Percentiles rank a stretch among this genome's conserved stretches.
These are phyloP conservation scores for Leptopilina drosophilae DNA, from an alignment of 2,888 invertebrate species.

Conservation along the genomic window DNA sequence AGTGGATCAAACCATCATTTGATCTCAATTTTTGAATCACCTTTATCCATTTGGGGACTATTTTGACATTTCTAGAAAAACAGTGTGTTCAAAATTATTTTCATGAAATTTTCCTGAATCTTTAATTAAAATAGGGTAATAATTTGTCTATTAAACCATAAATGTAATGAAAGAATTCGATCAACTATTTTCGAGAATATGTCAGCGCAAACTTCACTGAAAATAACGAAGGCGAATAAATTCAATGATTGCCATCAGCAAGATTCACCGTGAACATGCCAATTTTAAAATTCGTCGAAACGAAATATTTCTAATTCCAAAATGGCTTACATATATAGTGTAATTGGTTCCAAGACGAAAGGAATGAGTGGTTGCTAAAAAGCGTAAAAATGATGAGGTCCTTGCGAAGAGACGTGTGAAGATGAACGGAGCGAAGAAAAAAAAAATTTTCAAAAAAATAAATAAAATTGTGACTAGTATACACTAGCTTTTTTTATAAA, in stretches of 20 bases:
- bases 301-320: constrained; percentile 31
- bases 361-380: constrained; percentile 27
- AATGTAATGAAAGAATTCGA: too few relatives aligned
- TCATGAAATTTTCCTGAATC: too few relatives aligned
- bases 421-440: neutral
- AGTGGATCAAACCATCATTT: too few relatives aligned
- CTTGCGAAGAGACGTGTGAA: neutral
- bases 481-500: constrained; percentile 20
- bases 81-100: too few relatives aligned
- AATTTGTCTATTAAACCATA: too few relatives aligned
- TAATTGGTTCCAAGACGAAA: constrained; percentile 40
- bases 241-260: neutral
- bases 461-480: constrained; percentile 39
- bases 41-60: too few relatives aligned
- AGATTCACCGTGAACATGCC: constrained; percentile 32
- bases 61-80: too few relatives aligned
- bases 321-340: neutral
- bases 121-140: too few relatives aligned
- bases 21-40: too few relatives aligned
- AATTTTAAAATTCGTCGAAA: constrained; percentile 38
- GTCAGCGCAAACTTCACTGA: too few relatives aligned
- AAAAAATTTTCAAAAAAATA: constrained; percentile 37
- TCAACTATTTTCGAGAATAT: too few relatives aligned
- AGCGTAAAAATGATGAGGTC: constrained; percentile 24
- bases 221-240: neutral